phyloP scores from a whole-genome alignment of 2,113 vertebrate genomes.

The Paradoxurus hermaphroditus region DNA sequence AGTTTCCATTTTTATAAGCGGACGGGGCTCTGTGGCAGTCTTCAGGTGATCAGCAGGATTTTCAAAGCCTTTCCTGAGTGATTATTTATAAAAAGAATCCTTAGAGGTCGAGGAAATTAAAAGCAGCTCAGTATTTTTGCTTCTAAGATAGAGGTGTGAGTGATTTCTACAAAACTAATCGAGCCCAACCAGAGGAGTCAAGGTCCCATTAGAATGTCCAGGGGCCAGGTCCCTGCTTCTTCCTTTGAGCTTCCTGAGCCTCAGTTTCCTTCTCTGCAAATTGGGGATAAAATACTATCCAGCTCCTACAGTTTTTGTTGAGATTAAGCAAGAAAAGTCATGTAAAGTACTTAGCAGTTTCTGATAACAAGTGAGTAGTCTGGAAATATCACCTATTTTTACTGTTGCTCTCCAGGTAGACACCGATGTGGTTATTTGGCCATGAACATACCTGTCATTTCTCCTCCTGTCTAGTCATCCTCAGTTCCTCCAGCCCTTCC shows the following conservation, averaged over 20 bases:
- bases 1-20: neutral
- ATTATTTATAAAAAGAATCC: conserved; percentile 43
- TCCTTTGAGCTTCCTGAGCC: neutral
- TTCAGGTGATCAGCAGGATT: conserved; percentile 39
- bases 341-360: neutral
- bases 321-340: neutral
- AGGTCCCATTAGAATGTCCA: neutral
- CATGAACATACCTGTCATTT: neutral
- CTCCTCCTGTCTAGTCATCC: neutral
- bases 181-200: neutral
- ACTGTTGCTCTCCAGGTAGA: neutral
- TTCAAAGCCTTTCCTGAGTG: conserved; percentile 53
- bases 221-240: neutral
- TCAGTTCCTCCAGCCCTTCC: neutral
- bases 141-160: conserved; percentile 34
- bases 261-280: conserved; percentile 18
- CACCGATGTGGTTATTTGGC: neutral
- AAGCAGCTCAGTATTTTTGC: conserved; percentile 63
- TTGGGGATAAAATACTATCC: neutral
- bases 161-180: conserved; percentile 27
- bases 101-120: conserved; percentile 53
- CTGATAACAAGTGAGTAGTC: neutral
- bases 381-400: neutral
- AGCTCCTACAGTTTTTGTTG: neutral
- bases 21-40: neutral